These are phyloP conservation scores for Amiota mariae DNA, from an alignment of 2,888 invertebrate species.

Conservation along the genomic window DNA sequence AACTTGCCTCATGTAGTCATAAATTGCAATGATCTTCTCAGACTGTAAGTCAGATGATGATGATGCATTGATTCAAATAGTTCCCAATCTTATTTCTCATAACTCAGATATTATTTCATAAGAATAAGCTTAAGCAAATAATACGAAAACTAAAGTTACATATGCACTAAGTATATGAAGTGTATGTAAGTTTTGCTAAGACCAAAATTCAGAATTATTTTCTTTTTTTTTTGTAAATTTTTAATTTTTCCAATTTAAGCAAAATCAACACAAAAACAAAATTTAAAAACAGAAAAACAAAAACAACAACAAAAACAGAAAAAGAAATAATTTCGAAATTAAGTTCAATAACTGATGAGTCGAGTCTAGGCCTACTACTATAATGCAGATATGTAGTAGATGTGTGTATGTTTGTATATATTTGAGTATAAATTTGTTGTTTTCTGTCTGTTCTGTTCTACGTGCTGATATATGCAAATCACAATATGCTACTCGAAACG, in stretches of 20 bases:
- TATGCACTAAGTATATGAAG: too few relatives aligned
- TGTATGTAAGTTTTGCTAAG: slow-evolving; percentile 1
- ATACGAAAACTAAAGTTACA: not conserved
- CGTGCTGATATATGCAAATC: slow-evolving; percentile 28
- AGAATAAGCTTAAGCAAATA: not conserved
- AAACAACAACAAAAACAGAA: too few relatives aligned
- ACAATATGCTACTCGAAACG: not conserved
- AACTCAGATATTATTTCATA: too few relatives aligned
- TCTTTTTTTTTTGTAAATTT: not conserved
- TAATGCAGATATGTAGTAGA: not conserved
- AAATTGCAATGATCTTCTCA: too few relatives aligned
- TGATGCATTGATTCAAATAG: too few relatives aligned
- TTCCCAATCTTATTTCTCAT: too few relatives aligned
- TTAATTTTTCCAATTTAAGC: slow-evolving; percentile 14
- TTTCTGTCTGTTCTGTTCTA: not conserved
- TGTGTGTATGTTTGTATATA: not conserved
- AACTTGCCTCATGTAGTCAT: too few relatives aligned
- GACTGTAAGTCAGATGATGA: too few relatives aligned
- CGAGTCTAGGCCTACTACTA: slow-evolving; percentile 28
- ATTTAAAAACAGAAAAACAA: not conserved
- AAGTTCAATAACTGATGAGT: slow-evolving; percentile 31
- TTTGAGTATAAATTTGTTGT: not conserved
- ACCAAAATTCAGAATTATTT: not conserved
- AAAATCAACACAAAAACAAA: slow-evolving; percentile 8
- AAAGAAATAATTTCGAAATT: slow-evolving; percentile 23